Conservation (phyloP, 2,797 vertebrate species). For the Limnodromus scolopaceus region DNA sequence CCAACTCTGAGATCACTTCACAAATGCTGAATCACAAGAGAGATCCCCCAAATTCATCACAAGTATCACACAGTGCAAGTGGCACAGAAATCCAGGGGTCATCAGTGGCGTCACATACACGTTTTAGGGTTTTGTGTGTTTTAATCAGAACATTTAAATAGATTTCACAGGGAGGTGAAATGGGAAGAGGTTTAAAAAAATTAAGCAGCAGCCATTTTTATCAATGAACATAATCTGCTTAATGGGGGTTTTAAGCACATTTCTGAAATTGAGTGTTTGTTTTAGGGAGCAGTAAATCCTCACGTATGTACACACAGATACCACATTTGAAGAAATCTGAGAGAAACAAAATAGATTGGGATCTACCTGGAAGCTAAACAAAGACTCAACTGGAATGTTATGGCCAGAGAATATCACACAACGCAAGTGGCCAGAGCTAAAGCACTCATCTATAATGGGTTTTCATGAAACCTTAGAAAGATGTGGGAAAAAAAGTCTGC, state of each 20-base stretch:
- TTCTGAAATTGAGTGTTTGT: neutral
- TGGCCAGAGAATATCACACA: neutral
- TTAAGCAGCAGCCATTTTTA: neutral
- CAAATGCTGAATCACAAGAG: neutral
- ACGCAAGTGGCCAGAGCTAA: neutral
- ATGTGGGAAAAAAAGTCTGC: neutral
- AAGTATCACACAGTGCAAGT: neutral
- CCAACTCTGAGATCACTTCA: neutral
- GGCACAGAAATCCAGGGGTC: neutral
- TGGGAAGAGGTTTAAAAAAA: neutral
- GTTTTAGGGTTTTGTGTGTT: neutral
- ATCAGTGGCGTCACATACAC: neutral
- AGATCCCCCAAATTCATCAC: neutral
- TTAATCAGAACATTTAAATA: neutral
- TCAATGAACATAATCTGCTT: neutral
- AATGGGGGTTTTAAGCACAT: neutral
- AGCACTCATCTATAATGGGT: neutral
- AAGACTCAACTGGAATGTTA: slow-evolving; percentile 4
- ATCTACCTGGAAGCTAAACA: neutral
- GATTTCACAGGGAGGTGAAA: neutral
- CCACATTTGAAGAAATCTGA: neutral
- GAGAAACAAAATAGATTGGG: neutral
- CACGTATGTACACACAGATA: neutral
- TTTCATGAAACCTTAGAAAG: neutral
- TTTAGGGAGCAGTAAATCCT: neutral